phyloP scores from a whole-genome alignment of 2,797 vertebrate genomes.

The Argya squamiceps region DNA sequence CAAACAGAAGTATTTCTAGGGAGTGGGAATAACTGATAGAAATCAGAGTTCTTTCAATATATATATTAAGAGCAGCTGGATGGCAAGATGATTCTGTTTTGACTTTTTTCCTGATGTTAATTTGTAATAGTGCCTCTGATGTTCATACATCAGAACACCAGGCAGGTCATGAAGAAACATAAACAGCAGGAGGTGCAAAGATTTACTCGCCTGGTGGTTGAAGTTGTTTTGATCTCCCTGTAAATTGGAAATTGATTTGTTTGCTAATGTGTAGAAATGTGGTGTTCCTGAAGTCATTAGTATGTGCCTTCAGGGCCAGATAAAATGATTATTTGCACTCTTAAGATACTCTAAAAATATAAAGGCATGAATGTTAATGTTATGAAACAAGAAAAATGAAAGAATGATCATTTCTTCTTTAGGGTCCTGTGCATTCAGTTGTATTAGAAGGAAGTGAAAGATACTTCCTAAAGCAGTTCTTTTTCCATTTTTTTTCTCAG shows the following conservation, averaged over 20 bases:
- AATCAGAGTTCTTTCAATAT: background rate
- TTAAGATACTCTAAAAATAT: background rate
- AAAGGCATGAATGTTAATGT: background rate
- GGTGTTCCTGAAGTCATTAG: background rate
- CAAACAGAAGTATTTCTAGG: background rate
- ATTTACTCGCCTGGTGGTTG: background rate
- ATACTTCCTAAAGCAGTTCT: background rate
- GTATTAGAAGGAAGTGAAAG: background rate
- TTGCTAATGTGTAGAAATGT: background rate
- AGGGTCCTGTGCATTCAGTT: fast-evolving
- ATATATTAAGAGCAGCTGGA: background rate
- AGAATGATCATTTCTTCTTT: background rate
- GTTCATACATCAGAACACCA: background rate
- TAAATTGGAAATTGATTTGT: background rate
- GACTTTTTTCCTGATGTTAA: background rate
- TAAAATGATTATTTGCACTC: background rate
- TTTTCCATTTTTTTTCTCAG: background rate
- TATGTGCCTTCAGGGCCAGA: background rate
- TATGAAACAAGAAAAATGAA: background rate
- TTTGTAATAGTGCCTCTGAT: background rate
- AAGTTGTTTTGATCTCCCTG: background rate
- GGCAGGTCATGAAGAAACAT: background rate
- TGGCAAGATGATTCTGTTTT: background rate
- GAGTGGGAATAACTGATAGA: background rate
- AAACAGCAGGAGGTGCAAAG: background rate